These are phyloP conservation scores for Tenthredo scrophulariae DNA, from an alignment of 2,888 invertebrate species.

Conservation along the genomic window DNA sequence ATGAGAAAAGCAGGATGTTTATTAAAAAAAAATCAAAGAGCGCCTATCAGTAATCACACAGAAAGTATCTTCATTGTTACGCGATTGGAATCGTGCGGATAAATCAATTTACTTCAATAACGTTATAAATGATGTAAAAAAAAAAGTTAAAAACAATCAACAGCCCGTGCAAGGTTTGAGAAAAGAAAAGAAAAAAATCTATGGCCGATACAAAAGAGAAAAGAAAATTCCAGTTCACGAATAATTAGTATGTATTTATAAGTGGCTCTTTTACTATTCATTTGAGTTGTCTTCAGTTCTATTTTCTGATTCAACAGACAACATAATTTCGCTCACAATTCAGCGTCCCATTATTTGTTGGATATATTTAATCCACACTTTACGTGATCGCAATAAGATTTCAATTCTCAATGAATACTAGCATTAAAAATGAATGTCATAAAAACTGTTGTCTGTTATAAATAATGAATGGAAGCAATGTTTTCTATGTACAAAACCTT, in stretches of 20 bases:
- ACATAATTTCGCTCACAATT: constrained; percentile 19
- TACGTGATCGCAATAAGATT: neutral
- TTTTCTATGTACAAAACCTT: constrained; percentile 40
- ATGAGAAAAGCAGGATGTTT: neutral
- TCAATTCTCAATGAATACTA: neutral
- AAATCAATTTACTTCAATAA: constrained; percentile 9
- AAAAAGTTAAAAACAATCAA: neutral
- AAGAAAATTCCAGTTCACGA: constrained; percentile 1
- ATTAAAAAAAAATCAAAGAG: neutral
- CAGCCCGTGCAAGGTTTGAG: neutral
- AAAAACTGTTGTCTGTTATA: constrained; percentile 25
- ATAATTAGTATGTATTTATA: neutral
- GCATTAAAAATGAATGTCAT: constrained; percentile 1
- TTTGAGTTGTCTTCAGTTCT: neutral
- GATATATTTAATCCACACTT: neutral
- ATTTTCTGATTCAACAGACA: constrained; percentile 1
- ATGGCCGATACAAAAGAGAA: neutral
- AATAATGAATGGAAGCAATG: constrained; percentile 45
- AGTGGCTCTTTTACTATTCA: neutral
- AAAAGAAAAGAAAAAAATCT: neutral
- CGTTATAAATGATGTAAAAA: neutral
- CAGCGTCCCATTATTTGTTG: neutral
- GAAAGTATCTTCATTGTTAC: neutral
- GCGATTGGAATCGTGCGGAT: neutral
- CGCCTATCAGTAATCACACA: neutral